Base-by-base conservation (phyloP, 2,888 invertebrate genomes). In the Drosophila lutescens region DNA sequence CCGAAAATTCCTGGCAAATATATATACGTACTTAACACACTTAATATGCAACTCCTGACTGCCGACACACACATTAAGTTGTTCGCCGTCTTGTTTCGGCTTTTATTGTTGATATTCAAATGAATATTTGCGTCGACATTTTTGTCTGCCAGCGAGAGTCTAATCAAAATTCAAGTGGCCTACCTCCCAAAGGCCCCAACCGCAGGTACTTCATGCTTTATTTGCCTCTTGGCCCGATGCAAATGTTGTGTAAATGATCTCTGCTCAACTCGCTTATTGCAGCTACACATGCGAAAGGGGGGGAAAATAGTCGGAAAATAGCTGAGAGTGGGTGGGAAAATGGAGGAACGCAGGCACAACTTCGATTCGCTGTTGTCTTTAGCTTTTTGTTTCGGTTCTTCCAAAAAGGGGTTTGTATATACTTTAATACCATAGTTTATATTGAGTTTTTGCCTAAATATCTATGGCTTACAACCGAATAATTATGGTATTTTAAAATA, bases 241-340 rank as follows among this genome's bases (percentile, higher is more conserved):
- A 83, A 88, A 88, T 84, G 76, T 83, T 83, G 76, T 88, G 81
- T 77, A 88, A 88, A 86, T 72, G 82, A 86, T 86, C 80, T 83
- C 78, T 55, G 59, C 71, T 57, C 58, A 41, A 50, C 51, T 74
- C 71, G 69, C 77, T 85, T 76, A 85, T 85, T 76, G 85, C 79
- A 66, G 44, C 62, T 67, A 60, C 65, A 85, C 84, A 85, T 87
- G 84, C 81, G 46, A 47, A 23, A n/a, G 12, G 26, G 12, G 44
- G 50, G 44, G 9, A 40, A 50, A 44, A n/a, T 32, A 41, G 34
- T 13, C 20, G 30, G 5, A 7, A 17, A 40, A 56, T 12, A 9
- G 13, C 30, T 15, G 3, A 2, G 8, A 12, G 26, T 6, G 30
- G 32, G 47, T 17, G 47, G 10, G 5, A 17, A 30, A 40, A 40